Evolutionary conservation across 2,113 vertebrate genomes (phyloP).

Genomic region (Hemiprocne comata): DNA sequence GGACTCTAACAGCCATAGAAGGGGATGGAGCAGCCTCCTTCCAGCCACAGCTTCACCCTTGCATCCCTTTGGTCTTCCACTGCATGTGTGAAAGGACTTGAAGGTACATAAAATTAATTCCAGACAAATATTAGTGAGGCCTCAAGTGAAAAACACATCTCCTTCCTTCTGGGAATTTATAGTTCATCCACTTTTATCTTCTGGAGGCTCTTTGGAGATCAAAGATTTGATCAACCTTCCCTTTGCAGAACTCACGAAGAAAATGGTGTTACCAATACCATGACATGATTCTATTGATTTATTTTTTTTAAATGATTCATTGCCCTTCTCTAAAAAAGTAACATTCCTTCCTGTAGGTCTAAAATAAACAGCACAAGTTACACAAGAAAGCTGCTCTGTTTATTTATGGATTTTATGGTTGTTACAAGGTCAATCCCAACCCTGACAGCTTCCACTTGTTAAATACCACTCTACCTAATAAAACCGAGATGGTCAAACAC

Average conservation of each 20-base stretch:
- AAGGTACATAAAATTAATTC: constrained; percentile 52
- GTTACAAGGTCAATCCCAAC: neutral
- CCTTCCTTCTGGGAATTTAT: constrained; percentile 39
- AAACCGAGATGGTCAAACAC: neutral
- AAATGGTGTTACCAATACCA: neutral
- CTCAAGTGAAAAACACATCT: constrained; percentile 54
- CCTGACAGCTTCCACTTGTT: neutral
- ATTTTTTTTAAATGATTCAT: neutral
- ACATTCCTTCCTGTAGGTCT: neutral
- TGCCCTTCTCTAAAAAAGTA: neutral
- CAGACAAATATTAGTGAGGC: constrained; percentile 24
- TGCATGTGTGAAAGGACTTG: constrained; percentile 29
- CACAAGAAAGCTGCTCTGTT: neutral
- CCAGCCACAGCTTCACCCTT: neutral
- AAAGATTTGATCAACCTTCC: constrained; percentile 20
- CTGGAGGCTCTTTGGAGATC: constrained; percentile 21
- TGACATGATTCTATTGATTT: neutral
- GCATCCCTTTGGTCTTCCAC: neutral
- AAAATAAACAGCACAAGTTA: neutral
- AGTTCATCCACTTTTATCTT: constrained; percentile 56
- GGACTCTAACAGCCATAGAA: neutral
- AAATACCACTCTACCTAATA: neutral
- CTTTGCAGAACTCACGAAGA: neutral
- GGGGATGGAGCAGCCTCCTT: neutral
- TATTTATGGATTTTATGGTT: neutral